Evolutionary conservation across 1,140 invertebrate genomes (phyloP).

Genomic region (Eriocheir sinensis): DNA sequence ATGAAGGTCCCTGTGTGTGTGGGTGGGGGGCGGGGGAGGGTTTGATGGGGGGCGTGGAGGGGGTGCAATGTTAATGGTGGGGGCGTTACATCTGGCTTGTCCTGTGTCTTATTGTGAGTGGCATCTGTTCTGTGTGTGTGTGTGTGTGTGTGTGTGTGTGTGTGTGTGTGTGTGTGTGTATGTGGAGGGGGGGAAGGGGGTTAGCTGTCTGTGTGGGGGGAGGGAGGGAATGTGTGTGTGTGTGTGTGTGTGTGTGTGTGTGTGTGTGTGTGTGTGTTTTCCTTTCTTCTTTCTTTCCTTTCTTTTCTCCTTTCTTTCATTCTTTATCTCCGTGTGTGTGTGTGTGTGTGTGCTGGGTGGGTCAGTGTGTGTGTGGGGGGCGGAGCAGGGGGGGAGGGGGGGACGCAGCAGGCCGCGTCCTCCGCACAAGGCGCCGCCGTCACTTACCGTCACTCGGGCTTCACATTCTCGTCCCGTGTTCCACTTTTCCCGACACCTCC

Average conservation of each 20-base stretch:
- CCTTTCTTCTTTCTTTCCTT: too few species aligned
- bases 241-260: conserved; percentile 11
- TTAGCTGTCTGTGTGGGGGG: background rate
- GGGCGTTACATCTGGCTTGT: background rate
- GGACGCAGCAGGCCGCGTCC: background rate
- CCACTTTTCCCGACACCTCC: conserved; percentile 62
- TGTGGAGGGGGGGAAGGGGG: too few species aligned
- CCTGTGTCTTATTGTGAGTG: background rate
- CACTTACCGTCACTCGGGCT: conserved; percentile 72
- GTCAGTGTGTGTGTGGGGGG: background rate
- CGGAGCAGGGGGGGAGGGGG: background rate
- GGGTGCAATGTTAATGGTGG: background rate
- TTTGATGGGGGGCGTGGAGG: background rate
- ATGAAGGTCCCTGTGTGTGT: too few species aligned
- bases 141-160: too few species aligned
- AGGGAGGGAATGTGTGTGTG: background rate
- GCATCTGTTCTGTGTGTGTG: background rate
- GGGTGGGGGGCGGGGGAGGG: background rate
- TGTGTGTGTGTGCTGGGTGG: background rate
- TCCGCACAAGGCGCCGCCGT: conserved; percentile 66
- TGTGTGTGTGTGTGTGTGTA: too few species aligned
- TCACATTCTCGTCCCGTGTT: conserved; percentile 64
- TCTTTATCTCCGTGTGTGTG: too few species aligned
- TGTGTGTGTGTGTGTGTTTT: background rate
- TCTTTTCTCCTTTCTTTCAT: too few species aligned